phyloP scores from a whole-genome alignment of 1,140 invertebrate genomes.

The Scylla paramamosain region DNA sequence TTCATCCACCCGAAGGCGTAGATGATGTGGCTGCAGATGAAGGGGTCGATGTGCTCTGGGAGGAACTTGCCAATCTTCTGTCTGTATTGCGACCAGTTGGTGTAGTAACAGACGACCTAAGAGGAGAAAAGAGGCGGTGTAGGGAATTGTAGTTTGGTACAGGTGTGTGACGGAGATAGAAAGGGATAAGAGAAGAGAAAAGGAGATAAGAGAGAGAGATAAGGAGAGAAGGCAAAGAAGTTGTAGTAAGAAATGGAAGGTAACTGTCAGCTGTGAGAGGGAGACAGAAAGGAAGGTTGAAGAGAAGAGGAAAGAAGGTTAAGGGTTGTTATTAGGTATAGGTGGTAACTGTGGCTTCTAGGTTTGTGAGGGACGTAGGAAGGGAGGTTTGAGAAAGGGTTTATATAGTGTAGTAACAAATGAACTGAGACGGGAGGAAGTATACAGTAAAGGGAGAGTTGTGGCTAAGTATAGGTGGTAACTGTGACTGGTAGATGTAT shows the following conservation, averaged over 20 bases:
- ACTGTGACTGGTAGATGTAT: no score
- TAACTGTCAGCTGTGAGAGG: neutral
- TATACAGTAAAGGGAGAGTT: no score
- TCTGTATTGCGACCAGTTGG: slow-evolving; percentile 98
- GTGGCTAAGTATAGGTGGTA: no score
- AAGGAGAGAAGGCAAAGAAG: neutral
- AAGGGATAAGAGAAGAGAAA: neutral
- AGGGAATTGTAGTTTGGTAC: neutral
- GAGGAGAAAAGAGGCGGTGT: neutral
- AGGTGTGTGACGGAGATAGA: neutral
- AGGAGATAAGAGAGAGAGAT: neutral
- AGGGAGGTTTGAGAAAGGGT: no score
- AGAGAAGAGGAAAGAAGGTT: no score
- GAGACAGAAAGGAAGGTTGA: no score
- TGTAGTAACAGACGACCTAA: slow-evolving; percentile 94
- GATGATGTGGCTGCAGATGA: slow-evolving; percentile 97
- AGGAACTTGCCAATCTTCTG: slow-evolving; percentile 95
- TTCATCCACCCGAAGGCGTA: slow-evolving; percentile 98
- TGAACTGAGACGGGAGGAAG: no score
- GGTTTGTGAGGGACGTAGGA: no score
- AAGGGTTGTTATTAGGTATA: no score
- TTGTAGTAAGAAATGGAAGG: neutral
- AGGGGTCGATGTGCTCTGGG: slow-evolving; percentile 96
- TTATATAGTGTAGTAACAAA: no score
- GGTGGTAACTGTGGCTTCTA: no score